Evolutionary conservation across 2,797 vertebrate species (phyloP).

Genomic region (Characodon lateralis): DNA sequence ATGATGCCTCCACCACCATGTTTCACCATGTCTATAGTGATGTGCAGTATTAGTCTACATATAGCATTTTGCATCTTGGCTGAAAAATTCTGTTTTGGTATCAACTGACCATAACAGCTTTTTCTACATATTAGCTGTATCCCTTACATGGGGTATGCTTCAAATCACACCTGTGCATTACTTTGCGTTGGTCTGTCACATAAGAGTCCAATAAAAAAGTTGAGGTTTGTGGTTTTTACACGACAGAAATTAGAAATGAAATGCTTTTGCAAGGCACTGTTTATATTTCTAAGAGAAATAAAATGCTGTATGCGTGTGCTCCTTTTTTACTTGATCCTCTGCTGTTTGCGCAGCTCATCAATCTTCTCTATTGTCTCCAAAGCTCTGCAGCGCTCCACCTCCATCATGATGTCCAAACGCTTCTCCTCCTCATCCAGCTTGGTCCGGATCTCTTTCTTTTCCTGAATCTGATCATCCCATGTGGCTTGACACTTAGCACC

Average conservation of each 20-base stretch:
- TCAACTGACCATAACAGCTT: background rate
- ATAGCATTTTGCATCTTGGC: too few relatives aligned
- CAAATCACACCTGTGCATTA: background rate
- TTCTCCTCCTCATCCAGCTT: conserved; percentile 85
- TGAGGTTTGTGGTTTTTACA: background rate
- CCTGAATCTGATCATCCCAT: conserved; percentile 86
- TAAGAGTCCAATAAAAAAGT: background rate
- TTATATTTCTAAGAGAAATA: background rate
- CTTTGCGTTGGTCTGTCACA: background rate
- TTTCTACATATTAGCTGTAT: background rate
- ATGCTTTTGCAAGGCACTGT: background rate
- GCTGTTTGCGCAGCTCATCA: conserved; percentile 76
- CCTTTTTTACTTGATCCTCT: conserved; percentile 78
- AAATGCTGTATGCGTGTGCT: background rate
- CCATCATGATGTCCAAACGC: conserved; percentile 89
- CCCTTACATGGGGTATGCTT: background rate
- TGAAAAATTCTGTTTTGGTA: background rate
- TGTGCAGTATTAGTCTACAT: too few relatives aligned
- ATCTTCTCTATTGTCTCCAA: conserved; percentile 80
- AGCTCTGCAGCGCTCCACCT: conserved; percentile 81
- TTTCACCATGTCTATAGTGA: too few relatives aligned
- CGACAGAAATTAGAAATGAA: background rate
- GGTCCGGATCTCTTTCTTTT: conserved; percentile 82
- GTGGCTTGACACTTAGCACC: conserved; percentile 88
- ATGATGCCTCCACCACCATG: too few relatives aligned